Evolutionary conservation across 35 echinoderm and acorn worm genomes (phyloP).

Genomic region (Amphiura filiformis): DNA sequence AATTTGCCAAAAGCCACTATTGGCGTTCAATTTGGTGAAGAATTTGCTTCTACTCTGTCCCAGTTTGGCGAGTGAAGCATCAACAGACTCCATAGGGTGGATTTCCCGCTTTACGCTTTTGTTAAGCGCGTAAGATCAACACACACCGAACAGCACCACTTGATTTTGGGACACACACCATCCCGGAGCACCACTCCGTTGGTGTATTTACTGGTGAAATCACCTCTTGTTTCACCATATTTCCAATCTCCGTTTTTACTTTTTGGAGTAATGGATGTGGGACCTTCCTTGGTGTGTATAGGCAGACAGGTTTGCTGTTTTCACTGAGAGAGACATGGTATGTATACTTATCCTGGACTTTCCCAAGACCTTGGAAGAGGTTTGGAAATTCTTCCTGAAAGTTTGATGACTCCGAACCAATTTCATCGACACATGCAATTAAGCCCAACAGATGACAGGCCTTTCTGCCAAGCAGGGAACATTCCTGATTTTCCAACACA

Average conservation of each 20-base stretch:
- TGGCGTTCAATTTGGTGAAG: slow-evolving; percentile 52
- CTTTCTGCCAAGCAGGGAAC: slow-evolving; percentile 30
- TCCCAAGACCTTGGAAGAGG: slow-evolving; percentile 47
- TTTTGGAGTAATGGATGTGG: slow-evolving; percentile 38
- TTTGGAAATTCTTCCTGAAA: slow-evolving; percentile 19
- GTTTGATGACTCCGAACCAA: neutral
- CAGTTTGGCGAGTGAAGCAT: slow-evolving; percentile 33
- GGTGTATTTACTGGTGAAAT: slow-evolving; percentile 54
- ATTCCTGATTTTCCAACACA: slow-evolving; percentile 39
- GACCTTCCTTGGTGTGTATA: slow-evolving; percentile 46
- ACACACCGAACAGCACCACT: slow-evolving; percentile 45
- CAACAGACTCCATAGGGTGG: slow-evolving; percentile 44
- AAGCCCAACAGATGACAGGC: slow-evolving; percentile 29
- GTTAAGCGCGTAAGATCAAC: slow-evolving; percentile 61
- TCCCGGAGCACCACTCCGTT: slow-evolving; percentile 57
- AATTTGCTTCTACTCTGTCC: slow-evolving; percentile 28
- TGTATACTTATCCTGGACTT: slow-evolving; percentile 20
- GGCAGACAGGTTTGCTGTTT: slow-evolving; percentile 15
- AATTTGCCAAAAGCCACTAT: slow-evolving; percentile 68
- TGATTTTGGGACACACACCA: slow-evolving; percentile 45
- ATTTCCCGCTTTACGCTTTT: slow-evolving; percentile 30
- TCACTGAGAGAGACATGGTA: slow-evolving; percentile 31
- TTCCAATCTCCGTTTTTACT: slow-evolving; percentile 29
- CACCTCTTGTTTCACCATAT: slow-evolving; percentile 49
- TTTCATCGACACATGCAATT: slow-evolving; percentile 24